Base-by-base conservation (phyloP, 2,888 invertebrate species). In the Rugalucina vietnamica region DNA sequence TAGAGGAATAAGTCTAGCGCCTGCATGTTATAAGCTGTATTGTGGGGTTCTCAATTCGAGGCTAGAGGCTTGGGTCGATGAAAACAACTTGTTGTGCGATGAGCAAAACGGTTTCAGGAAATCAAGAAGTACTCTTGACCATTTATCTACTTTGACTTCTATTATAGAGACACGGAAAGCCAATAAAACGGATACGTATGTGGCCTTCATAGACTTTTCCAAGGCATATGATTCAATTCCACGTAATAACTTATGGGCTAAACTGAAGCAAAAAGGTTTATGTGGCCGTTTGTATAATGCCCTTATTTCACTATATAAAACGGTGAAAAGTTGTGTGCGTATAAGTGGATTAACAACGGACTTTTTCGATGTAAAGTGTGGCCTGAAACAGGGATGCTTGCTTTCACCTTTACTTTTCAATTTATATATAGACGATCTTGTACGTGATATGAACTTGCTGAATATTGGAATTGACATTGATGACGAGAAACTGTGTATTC, bases 91-190 rank as follows among this genome's bases (percentile, higher is more conserved):
- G 10, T 36, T 78, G 18, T 29, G 21, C 36, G 82, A 82, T 36
- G 50, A 72, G 29, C 77, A 77, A 54, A 82, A 77, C 27, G 74
- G 74, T 60, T 82, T 82, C 69, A 49, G 77, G 43, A 82, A 74
- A 50, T 60, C 65, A 34, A 39, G 77, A 49, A 77, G 77, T 36
- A 78, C 82, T 49, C 18, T 78, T 21, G 82, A 79, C n/a, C 78
- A 78, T 27, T n/a, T 82, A 36, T 73, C 32, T 21, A 34, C 82
- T 12, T 37, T 82, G 69, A 69, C 71, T 18, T 70, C 36, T 1
- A 70, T 70, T 8, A 70, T 36, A 10, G 70, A 70, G 24, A 70
- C 70, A 3, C 18, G 39, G 8, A 70, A 36, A 37, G 2, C 24
- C 4, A 36, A 14, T n/a, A 34, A 36, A 34, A 14, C n/a, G 29